Percentiles rank a stretch among this genome's conserved stretches.
phyloP scores from a whole-genome alignment of 2,113 vertebrate genomes.

The Pitta sordida region DNA sequence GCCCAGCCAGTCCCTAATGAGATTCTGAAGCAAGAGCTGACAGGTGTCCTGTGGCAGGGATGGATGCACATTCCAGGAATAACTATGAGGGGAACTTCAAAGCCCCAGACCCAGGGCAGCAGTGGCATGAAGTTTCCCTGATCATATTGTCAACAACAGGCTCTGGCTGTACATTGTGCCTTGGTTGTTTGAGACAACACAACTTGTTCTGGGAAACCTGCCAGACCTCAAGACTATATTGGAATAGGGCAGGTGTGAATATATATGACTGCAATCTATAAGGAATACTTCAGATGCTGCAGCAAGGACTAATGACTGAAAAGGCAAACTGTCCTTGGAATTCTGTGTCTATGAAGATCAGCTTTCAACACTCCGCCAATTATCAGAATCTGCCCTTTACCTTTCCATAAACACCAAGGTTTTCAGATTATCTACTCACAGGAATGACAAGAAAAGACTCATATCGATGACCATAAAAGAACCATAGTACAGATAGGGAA shows the following conservation, averaged over 20 bases:
- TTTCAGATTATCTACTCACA: not conserved
- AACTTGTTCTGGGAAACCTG: not conserved
- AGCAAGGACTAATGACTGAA: not conserved
- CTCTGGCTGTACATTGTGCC: not conserved
- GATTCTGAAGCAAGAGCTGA: not conserved
- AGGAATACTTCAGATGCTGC: not conserved
- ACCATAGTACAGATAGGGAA: not conserved
- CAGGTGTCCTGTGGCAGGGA: not conserved
- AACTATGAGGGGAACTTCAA: not conserved
- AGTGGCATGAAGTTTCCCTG: accelerated
- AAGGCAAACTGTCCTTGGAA: not conserved
- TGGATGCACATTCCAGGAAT: not conserved
- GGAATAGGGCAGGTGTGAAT: not conserved
- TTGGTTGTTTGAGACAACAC: not conserved
- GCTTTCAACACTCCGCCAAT: not conserved
- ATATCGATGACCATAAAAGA: not conserved
- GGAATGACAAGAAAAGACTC: not conserved
- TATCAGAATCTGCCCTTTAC: not conserved
- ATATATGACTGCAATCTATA: not conserved
- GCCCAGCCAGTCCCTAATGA: not conserved
- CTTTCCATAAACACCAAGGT: not conserved
- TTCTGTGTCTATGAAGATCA: not conserved
- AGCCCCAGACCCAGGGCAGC: not conserved
- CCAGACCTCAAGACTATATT: not conserved
- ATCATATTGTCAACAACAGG: not conserved